phyloP scores from a whole-genome alignment of 1,140 invertebrate genomes.

The Rhopalosiphum maidis region DNA sequence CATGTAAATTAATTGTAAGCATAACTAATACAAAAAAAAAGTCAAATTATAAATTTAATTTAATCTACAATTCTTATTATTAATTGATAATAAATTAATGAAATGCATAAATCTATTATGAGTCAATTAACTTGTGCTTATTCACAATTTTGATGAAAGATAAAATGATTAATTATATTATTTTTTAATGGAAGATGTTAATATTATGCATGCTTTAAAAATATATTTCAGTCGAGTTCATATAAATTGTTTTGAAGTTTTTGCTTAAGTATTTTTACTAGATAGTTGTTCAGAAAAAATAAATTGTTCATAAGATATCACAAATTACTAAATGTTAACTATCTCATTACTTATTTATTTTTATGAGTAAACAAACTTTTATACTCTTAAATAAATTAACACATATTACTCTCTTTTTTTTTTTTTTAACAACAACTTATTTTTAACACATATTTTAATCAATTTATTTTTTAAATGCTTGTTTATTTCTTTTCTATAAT shows the following conservation, averaged over 20 bases:
- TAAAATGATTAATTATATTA: background rate
- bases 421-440: too few species aligned
- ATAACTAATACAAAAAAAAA: background rate
- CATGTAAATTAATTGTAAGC: background rate
- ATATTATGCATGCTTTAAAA: constrained; percentile 3
- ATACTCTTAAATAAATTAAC: too few species aligned
- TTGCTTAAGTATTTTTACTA: constrained; percentile 3
- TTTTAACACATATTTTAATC: background rate
- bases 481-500: background rate
- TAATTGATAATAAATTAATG: background rate
- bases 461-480: background rate
- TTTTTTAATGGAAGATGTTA: background rate
- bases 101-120: background rate
- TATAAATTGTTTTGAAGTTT: background rate
- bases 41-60: too few species aligned
- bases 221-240: background rate
- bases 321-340: background rate
- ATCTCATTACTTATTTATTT: background rate
- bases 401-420: too few species aligned
- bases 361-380: too few species aligned
- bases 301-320: background rate
- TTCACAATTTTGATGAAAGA: background rate
- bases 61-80: too few species aligned
- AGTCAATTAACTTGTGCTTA: background rate
- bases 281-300: background rate